Evolutionary conservation across 2,113 vertebrate genomes (phyloP).

Genomic region (Turnix velox): DNA sequence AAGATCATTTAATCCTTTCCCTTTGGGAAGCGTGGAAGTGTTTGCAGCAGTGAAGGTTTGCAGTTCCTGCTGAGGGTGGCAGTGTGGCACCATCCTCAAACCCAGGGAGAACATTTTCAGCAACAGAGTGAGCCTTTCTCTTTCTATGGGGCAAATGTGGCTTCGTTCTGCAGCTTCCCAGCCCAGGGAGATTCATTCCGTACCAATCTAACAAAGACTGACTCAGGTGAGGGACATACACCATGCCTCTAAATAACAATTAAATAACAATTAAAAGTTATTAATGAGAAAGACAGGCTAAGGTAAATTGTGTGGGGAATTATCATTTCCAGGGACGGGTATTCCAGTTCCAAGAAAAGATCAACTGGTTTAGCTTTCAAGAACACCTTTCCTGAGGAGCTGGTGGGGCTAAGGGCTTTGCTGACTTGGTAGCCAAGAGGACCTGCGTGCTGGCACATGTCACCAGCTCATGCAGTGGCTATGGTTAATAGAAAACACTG

Average conservation of each 20-base stretch:
- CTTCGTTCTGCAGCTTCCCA: accelerated
- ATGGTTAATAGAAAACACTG: neutral
- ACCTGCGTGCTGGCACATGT: neutral
- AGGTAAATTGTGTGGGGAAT: neutral
- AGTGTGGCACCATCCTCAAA: neutral
- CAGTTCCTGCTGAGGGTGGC: slow-evolving; percentile 40
- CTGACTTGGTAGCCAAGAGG: neutral
- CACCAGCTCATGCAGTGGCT: neutral
- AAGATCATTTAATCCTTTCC: no score
- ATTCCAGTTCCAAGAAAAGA: neutral
- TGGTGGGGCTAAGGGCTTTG: neutral
- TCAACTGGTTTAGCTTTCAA: neutral
- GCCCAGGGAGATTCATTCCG: accelerated
- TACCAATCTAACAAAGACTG: accelerated
- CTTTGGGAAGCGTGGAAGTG: accelerated
- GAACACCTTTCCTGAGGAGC: neutral
- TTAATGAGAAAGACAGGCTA: neutral
- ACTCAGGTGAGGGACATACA: neutral
- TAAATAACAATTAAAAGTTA: accelerated
- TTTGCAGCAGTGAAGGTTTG: accelerated
- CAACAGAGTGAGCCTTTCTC: neutral
- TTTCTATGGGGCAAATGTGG: accelerated
- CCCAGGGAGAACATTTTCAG: neutral
- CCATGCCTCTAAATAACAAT: neutral
- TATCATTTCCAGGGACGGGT: neutral